Conservation (phyloP, 2,113 vertebrate species). For the Trematocara unimaculatum region DNA sequence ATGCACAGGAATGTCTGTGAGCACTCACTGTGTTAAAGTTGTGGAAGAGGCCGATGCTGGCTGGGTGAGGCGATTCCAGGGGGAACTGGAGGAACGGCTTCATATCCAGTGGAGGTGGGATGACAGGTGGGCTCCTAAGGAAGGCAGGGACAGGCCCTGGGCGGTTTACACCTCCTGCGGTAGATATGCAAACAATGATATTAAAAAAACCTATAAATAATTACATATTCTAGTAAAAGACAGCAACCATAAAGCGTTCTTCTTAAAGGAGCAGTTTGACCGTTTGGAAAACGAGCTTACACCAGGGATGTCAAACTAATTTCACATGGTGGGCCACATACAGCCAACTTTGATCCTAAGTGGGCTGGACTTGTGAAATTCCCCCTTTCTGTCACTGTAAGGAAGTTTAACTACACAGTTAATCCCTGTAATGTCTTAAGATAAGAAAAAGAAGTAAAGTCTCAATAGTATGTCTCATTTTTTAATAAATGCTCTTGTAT, state of each 20-base stretch:
- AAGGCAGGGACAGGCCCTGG: conserved; percentile 70
- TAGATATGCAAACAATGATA: neutral
- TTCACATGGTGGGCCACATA: neutral
- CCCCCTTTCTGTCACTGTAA: neutral
- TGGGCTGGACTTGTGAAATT: neutral
- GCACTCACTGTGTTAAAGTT: conserved; percentile 69
- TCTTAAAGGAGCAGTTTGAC: neutral
- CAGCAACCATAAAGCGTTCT: neutral
- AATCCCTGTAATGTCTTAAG: neutral
- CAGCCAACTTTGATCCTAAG: neutral
- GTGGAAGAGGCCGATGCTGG: conserved; percentile 67
- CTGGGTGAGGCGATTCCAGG: conserved; percentile 59
- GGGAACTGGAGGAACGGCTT: conserved; percentile 73
- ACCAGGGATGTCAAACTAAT: neutral
- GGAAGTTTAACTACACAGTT: neutral
- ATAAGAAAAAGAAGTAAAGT: neutral
- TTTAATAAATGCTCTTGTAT: neutral
- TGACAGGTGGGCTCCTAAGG: conserved; percentile 65
- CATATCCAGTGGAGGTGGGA: conserved; percentile 63
- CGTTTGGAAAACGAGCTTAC: neutral
- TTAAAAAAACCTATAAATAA: neutral
- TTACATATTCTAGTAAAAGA: neutral
- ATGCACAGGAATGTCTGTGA: neutral
- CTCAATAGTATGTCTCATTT: neutral
- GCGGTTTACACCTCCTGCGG: conserved; percentile 68